A percentile compares a stretch with the other conserved stretches of the same genome.
Conservation (phyloP, 2,113 vertebrate genomes). For the Meriones unguiculatus region DNA sequence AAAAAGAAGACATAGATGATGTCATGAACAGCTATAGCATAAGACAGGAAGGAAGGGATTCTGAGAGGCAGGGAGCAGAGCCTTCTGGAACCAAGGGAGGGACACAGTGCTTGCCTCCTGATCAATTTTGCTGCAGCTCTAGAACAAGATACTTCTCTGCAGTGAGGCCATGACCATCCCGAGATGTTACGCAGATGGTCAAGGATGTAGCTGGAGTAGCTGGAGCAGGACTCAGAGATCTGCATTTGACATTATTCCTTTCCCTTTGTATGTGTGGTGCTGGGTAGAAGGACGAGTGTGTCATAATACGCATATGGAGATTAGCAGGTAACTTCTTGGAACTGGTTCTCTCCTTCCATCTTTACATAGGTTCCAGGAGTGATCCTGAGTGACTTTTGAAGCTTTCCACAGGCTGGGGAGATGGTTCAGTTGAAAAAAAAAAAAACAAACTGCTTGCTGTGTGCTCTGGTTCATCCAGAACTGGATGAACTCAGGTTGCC, state of each 20-base stretch:
- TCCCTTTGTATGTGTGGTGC: not conserved
- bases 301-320: not conserved
- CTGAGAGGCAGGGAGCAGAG: not conserved
- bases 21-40: not conserved
- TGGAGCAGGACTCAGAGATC: not conserved
- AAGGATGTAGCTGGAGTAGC: not conserved
- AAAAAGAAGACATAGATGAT: not conserved
- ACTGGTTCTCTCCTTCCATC: not conserved
- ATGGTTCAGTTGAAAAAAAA: not conserved
- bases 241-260: not conserved
- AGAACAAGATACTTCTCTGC: not conserved
- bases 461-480: not conserved
- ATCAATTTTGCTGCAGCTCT: not conserved
- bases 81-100: not conserved
- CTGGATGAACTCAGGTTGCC: not conserved
- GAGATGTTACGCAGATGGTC: not conserved
- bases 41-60: not conserved
- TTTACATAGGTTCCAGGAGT: too few relatives aligned
- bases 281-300: not conserved
- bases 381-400: not conserved
- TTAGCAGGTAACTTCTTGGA: too few relatives aligned
- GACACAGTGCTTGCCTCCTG: not conserved
- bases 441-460: not conserved
- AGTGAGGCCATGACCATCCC: not conserved
- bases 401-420: not conserved